Evolutionary conservation across 2,888 invertebrate species (phyloP).

Genomic region (Melanchra persicariae): DNA sequence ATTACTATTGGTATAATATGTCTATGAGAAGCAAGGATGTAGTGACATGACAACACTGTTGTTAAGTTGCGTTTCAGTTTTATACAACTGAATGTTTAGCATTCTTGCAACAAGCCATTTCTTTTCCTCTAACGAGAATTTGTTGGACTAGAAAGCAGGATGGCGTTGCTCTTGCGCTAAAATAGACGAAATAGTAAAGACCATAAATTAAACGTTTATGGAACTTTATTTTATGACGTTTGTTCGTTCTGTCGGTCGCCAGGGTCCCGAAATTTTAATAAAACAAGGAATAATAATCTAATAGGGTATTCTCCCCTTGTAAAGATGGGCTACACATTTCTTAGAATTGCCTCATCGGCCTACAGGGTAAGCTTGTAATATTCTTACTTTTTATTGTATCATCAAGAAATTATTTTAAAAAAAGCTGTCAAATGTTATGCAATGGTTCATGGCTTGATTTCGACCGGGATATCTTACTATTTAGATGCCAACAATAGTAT

Average conservation of each 20-base stretch:
- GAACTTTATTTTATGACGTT: slow-evolving; percentile 36
- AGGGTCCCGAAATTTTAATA: slow-evolving; percentile 74
- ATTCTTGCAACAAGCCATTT: background rate
- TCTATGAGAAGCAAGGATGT: too few relatives aligned
- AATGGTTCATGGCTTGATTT: slow-evolving; percentile 68
- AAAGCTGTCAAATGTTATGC: slow-evolving; percentile 82
- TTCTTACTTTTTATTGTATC: slow-evolving; percentile 30
- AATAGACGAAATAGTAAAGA: background rate
- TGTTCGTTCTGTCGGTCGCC: slow-evolving; percentile 61
- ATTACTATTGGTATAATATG: too few relatives aligned
- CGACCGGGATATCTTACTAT: background rate
- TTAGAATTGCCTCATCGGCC: slow-evolving; percentile 84
- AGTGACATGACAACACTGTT: slow-evolving; percentile 4
- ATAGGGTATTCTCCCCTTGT: slow-evolving; percentile 54
- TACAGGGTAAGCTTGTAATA: slow-evolving; percentile 79
- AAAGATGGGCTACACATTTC: slow-evolving; percentile 86
- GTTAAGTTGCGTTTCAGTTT: background rate
- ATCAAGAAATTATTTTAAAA: slow-evolving; percentile 20
- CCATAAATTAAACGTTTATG: background rate
- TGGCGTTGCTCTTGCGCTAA: background rate
- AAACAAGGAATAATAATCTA: slow-evolving; percentile 57
- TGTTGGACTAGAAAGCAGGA: background rate
- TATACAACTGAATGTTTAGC: background rate
- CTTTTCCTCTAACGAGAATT: background rate
- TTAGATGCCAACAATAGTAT: background rate